Evolutionary conservation across 2,797 vertebrate species (phyloP), one percentile per base, ranked within the genome.

Genomic region (Mus spretus): DNA sequence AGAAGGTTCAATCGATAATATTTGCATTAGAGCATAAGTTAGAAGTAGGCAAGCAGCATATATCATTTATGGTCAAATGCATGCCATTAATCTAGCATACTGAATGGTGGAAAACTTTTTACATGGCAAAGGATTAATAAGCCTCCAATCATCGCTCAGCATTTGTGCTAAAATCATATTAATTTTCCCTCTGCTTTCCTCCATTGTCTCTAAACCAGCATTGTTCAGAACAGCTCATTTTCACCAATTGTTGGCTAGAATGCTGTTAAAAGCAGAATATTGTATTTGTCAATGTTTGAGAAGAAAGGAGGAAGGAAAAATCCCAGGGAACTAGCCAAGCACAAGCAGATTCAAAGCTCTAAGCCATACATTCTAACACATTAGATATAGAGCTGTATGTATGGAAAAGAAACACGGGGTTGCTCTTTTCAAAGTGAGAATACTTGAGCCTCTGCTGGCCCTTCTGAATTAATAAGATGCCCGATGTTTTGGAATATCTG

Each of bases 81-180:
- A 65, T 84, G 84, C 95, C 92, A 93, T 97, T 97, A 94, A 97
- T 98, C 96, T 92, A 95, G 72, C 31, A n/a, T 4, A 57, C 37
- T 31, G 97, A 31, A 50, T 44, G 19, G 31, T 63, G 57, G 93
- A 79, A 93, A 92, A 95, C 50, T 96, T 50, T 97, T 72, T 47
- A 92, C 90, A 59, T 4, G 74, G 77, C 93, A 97, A 85, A 93
- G 57, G 96, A 94, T 91, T 97, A 70, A 88, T 95, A 94, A 82
- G 53, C 12, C 89, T 93, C 61, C 61, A 91, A 97, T 97, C 97
- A 20, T 77, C 67, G 74, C 88, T 96, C 72, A 89, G 53, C 86
- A 55, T 95, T 96, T 85, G 37, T 74, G 93, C 88, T 85, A 88
- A 89, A 96, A 55, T 82, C 78, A 13, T 50, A 14, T 95, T 95